Evolutionary conservation across 2,113 vertebrate species (phyloP), one percentile per base, ranked within the genome.

Genomic region (Hiodon alosoides): DNA sequence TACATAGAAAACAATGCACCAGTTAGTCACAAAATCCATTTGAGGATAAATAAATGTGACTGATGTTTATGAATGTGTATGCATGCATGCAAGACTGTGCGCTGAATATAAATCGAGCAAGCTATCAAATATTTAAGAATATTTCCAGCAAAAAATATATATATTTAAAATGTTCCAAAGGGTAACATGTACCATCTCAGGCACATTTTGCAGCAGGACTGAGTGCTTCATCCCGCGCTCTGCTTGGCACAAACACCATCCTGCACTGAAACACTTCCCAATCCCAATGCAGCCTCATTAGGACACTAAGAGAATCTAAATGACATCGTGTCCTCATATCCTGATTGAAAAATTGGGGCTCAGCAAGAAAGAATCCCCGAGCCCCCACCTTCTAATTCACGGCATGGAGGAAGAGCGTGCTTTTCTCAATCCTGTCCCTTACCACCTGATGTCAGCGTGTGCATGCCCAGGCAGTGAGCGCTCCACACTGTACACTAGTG

Each of bases 51-150:
- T 31, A 10, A 7, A 50, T 13, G 5, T 17, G 64, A 65, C 0
- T 50, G 31, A 13, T 7, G 46, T 67, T 61, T 61, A 73, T 64
- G 65, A n/a, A 60, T 53, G 60, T 14, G 51, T 62, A 5, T 55
- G n/a, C 14, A 50, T 4, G 16, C 65, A 46, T 3, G 17, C 16
- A 16, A 55, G 10, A 55, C 62, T 61, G 50, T 69, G 47, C 47
- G 17, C 52, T 16, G 71, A 73, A 72, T 67, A 72, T 77, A 75
- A 75, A 72, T 69, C 59, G 72, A 64, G 14, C 50, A 16, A 67
- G n/a, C 69, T 50, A 80, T 77, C 60, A 79, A 77, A 80, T 80
- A 61, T 76, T 79, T 68, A 79, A 76, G 65, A 77, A 53, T 16
- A 65, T 55, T 47, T 68, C n/a, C 71, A 68, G 48, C 54, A 73